Evolutionary conservation across 2,888 invertebrate genomes (phyloP), one percentile per base, ranked within the genome.

Genomic region (Sisyra terminalis): DNA sequence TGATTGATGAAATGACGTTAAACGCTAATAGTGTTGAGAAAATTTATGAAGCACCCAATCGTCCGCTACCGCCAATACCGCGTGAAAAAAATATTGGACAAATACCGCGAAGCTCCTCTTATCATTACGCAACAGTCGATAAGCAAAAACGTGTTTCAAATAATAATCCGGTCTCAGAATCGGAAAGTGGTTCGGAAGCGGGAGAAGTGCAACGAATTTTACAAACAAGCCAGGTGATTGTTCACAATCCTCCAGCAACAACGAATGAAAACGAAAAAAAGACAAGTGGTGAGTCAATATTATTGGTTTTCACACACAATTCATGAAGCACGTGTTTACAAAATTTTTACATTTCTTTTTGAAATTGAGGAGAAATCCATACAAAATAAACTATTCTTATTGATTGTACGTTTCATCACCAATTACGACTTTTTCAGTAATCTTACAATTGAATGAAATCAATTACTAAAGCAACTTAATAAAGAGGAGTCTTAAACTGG

Each of bases 141-240:
- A 44, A 39, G 48, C 44, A 48, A 46, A 45, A 46, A 29, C 42
- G 45, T 31, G 24, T 24, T 24, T 24, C 7, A 7, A 31, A 18
- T 35, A 35, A 47, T 58, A 53, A 52, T 55, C 49, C 50, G 60
- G 52, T 46, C 50, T 71, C 71, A 3, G 78, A 77, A 53, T 76
- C 75, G 46, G 80, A 80, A 57, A 77, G 78, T 54, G 78, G 78
- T 17, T 78, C 78, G 32, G 80, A 81, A 56, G 78, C 76, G 31
- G 76, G 77, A 3, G 81, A 81, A 60, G 71, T 79, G 45, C 76
- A 77, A 53, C 66, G 73, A 50, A 78, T 78, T 52, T 59, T 72
- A 53, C 65, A 63, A 48, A 59, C 53, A 49, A 58, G 60, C 13
- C 36, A 36, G 13, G 10, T 14, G 5, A 37, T 17, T 3, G 37